These are phyloP conservation scores for Pyrochroa serraticornis DNA, from an alignment of 2,888 invertebrate genomes.

Conservation along the genomic window DNA sequence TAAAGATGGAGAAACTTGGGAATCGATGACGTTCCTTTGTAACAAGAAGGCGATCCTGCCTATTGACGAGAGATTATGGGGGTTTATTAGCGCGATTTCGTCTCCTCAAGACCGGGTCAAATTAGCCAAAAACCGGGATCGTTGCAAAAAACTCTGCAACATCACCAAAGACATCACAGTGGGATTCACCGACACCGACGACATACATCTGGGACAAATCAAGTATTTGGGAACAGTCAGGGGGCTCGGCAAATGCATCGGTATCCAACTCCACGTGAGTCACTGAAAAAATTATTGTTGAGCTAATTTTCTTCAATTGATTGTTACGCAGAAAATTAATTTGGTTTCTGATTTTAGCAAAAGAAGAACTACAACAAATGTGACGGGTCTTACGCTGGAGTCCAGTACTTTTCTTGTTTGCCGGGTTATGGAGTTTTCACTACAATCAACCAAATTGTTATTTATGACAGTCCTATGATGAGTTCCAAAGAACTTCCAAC, in stretches of 20 bases:
- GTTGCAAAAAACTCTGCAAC: slow-evolving; percentile 58
- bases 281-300: background rate
- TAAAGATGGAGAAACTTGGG: slow-evolving; percentile 52
- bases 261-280: slow-evolving; percentile 64
- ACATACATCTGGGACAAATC: slow-evolving; percentile 56
- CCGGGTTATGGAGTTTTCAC: slow-evolving; percentile 55
- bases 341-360: slow-evolving; percentile 43
- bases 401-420: slow-evolving; percentile 52
- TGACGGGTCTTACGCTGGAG: slow-evolving; percentile 53
- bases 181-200: slow-evolving; percentile 53
- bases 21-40: slow-evolving; percentile 49
- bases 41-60: slow-evolving; percentile 43
- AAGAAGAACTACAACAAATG: slow-evolving; percentile 51
- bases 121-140: slow-evolving; percentile 56
- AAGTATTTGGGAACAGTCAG: slow-evolving; percentile 63
- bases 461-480: slow-evolving; percentile 23
- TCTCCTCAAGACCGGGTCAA: slow-evolving; percentile 61
- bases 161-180: slow-evolving; percentile 53
- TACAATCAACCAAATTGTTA: slow-evolving; percentile 52
- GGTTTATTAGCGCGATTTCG: slow-evolving; percentile 60
- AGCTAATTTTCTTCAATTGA: slow-evolving; percentile 5
- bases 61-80: slow-evolving; percentile 58
- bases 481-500: slow-evolving; percentile 21
- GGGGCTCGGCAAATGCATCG: slow-evolving; percentile 64
- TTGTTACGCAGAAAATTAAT: background rate